phyloP scores from a whole-genome alignment of 2,797 vertebrate species.

The Alauda arvensis region DNA sequence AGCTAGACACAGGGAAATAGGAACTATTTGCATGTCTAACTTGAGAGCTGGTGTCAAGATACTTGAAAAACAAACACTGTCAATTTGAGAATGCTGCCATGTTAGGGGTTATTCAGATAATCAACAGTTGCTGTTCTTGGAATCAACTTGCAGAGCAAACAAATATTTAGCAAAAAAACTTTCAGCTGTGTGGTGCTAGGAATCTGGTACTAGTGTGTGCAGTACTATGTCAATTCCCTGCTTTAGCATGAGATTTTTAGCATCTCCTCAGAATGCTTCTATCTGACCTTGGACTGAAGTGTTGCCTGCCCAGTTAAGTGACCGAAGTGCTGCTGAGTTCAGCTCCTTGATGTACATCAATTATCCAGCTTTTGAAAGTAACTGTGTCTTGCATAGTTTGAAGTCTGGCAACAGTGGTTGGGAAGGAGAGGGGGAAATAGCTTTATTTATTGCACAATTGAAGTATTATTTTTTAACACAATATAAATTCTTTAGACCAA shows the following conservation, averaged over 20 bases:
- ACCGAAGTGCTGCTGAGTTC: background rate
- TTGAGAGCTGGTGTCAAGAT: background rate
- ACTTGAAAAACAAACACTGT: constrained; percentile 37
- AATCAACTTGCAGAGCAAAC: background rate
- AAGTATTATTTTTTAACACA: constrained; percentile 1
- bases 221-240: background rate
- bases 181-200: background rate
- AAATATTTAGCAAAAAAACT: background rate
- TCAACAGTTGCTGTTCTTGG: background rate
- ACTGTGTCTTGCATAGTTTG: background rate
- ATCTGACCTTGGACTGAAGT: background rate
- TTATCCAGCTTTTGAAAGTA: background rate
- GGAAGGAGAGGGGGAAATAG: background rate
- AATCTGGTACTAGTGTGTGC: background rate
- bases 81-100: background rate
- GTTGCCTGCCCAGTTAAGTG: background rate
- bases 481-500: constrained; percentile 1
- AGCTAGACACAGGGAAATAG: constrained; percentile 14
- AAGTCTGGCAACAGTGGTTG: background rate
- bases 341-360: background rate
- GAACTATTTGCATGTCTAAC: constrained; percentile 17
- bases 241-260: background rate
- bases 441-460: constrained; percentile 35
- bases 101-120: background rate
- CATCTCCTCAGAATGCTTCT: background rate